Conservation (phyloP, 2,888 invertebrate genomes). For the Anarsia innoxiella region DNA sequence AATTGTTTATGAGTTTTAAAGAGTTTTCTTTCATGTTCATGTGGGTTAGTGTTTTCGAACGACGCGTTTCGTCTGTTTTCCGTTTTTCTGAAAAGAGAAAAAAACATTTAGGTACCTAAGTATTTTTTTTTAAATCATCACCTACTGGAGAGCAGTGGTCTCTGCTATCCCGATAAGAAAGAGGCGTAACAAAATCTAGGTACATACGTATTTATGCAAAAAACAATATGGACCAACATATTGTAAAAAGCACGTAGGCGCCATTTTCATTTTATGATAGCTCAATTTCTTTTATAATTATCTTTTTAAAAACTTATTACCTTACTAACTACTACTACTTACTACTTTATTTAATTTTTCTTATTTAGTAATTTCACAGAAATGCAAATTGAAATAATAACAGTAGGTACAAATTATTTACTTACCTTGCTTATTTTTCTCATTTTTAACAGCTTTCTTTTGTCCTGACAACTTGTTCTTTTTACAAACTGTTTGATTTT, state of each 20-base stretch:
- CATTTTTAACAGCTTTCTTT: not conserved
- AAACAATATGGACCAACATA: no score
- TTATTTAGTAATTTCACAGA: no score
- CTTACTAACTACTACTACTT: not conserved
- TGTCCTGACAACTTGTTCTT: not conserved
- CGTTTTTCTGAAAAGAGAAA: slow-evolving; percentile 14
- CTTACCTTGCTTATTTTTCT: not conserved
- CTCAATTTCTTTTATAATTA: not conserved
- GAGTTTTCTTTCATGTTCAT: slow-evolving; percentile 30
- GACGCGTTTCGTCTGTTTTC: not conserved
- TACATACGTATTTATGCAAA: not conserved
- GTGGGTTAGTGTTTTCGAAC: slow-evolving; percentile 15
- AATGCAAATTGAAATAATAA: no score
- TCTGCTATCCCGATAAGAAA: not conserved
- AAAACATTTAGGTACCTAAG: not conserved
- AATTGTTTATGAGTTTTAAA: slow-evolving; percentile 36
- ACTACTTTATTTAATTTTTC: not conserved
- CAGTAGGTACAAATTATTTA: not conserved
- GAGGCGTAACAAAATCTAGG: not conserved
- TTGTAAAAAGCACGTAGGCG: no score
- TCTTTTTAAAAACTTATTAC: not conserved
- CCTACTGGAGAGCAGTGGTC: not conserved
- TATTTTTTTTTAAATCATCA: not conserved
- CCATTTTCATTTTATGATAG: not conserved
- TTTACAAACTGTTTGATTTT: not conserved